Evolutionary conservation across 92 coral and sea anemone genomes (phyloP).

Genomic region (Micromussa lordhowensis): DNA sequence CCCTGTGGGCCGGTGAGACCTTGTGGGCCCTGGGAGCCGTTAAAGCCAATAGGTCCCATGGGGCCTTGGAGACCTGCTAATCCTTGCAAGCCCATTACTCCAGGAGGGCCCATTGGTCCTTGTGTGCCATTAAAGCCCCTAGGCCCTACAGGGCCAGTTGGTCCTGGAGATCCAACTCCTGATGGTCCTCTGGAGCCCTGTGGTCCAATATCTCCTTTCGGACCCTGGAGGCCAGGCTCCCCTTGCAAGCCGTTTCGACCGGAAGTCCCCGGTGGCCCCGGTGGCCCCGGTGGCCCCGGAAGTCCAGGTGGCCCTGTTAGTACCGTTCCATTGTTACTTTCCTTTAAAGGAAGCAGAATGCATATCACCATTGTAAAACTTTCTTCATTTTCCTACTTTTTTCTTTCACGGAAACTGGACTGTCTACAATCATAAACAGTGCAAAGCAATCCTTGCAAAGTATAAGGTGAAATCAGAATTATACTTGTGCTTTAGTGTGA

Average conservation of each 20-base stretch:
- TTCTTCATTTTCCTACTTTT: neutral
- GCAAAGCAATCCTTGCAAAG: too few species aligned
- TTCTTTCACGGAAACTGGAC: neutral
- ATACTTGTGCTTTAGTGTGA: too few species aligned
- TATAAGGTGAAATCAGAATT: too few species aligned
- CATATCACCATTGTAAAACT: neutral
- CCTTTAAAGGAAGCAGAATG: neutral
- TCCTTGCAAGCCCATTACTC: constrained; percentile 46
- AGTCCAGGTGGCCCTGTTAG: neutral
- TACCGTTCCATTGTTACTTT: neutral
- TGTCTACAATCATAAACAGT: too few species aligned
- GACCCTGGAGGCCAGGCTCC: constrained; percentile 36
- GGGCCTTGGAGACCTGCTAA: constrained; percentile 49
- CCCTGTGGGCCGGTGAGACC: constrained; percentile 56
- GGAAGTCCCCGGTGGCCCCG: constrained; percentile 25
- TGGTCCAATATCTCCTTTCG: constrained; percentile 24
- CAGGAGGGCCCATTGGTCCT: constrained; percentile 41
- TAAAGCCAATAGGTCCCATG: constrained; percentile 31
- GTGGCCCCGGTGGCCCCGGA: constrained; percentile 23
- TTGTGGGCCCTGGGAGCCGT: constrained; percentile 42
- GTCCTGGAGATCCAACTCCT: constrained; percentile 47
- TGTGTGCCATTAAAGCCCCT: constrained; percentile 33
- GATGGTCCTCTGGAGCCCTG: constrained; percentile 49
- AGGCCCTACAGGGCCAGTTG: constrained; percentile 38
- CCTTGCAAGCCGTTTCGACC: constrained; percentile 43